Evolutionary conservation across 2,888 invertebrate genomes (phyloP).

Genomic region (Dryobota labecula): DNA sequence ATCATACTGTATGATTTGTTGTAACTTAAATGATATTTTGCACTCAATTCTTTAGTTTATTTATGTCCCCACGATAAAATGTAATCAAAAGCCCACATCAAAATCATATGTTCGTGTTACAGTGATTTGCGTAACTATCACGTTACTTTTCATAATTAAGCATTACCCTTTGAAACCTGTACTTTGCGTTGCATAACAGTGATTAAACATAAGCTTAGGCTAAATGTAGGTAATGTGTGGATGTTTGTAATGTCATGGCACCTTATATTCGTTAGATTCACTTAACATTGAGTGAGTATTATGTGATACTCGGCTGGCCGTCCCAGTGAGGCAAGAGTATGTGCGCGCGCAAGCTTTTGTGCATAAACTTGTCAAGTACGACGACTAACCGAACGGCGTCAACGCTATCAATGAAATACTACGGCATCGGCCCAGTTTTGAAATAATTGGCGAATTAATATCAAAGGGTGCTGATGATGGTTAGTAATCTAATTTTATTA

Average conservation of each 20-base stretch:
- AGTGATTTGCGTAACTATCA: slow-evolving; percentile 37
- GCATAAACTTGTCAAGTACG: slow-evolving; percentile 77
- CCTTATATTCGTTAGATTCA: slow-evolving; percentile 46
- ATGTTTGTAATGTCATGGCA: slow-evolving; percentile 39
- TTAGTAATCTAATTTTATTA: slow-evolving; percentile 55
- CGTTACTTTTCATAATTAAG: slow-evolving; percentile 19
- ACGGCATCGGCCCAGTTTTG: slow-evolving; percentile 71
- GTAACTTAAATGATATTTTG: background rate
- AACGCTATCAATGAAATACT: slow-evolving; percentile 71
- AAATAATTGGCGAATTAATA: slow-evolving; percentile 56
- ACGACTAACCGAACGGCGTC: slow-evolving; percentile 72
- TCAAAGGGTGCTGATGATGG: slow-evolving; percentile 55
- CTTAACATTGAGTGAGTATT: slow-evolving; percentile 63
- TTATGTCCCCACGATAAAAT: background rate
- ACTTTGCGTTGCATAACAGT: slow-evolving; percentile 30
- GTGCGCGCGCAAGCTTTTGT: slow-evolving; percentile 71
- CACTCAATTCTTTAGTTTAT: background rate
- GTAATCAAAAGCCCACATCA: background rate
- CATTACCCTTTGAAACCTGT: slow-evolving; percentile 21
- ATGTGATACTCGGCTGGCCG: slow-evolving; percentile 59
- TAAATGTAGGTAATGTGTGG: slow-evolving; percentile 20
- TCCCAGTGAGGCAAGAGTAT: slow-evolving; percentile 69
- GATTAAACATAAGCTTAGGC: slow-evolving; percentile 10
- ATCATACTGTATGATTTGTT: slow-evolving; percentile 2
- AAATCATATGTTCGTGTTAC: slow-evolving; percentile 29